Percentiles rank a stretch among this genome's conserved stretches.
Conservation (phyloP, 2,113 vertebrate species). For the Pheucticus melanocephalus region DNA sequence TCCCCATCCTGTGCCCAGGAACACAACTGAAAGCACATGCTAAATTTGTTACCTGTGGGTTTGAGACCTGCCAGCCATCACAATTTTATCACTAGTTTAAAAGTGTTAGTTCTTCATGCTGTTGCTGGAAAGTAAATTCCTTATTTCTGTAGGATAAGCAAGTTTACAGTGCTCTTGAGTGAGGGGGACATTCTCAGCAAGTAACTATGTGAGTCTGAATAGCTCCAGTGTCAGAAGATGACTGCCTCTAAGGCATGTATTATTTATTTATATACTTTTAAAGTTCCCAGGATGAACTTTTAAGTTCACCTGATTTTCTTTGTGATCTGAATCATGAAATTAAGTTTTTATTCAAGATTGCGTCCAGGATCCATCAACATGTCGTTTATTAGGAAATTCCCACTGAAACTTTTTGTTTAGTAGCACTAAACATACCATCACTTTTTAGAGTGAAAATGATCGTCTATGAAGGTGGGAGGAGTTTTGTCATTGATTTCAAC, state of each 20-base stretch:
- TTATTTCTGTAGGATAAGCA: neutral
- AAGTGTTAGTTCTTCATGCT: neutral
- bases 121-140: neutral
- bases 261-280: neutral
- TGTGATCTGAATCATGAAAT: neutral
- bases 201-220: neutral
- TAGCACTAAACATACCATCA: neutral
- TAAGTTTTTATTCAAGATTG: neutral
- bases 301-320: neutral
- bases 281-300: neutral
- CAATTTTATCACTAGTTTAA: neutral
- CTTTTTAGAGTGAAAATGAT: neutral
- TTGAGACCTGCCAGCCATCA: neutral
- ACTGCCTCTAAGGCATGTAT: neutral
- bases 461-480: neutral
- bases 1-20: neutral
- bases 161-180: neutral
- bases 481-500: neutral
- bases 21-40: neutral
- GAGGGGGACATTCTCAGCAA: neutral
- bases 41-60: neutral
- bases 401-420: neutral
- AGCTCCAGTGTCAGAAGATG: neutral
- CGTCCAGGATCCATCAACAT: neutral
- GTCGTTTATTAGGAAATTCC: neutral